Percentiles rank a stretch among this genome's conserved stretches.
Conservation (phyloP, 2,797 vertebrate genomes). For the Thalassophryne amazonica region DNA sequence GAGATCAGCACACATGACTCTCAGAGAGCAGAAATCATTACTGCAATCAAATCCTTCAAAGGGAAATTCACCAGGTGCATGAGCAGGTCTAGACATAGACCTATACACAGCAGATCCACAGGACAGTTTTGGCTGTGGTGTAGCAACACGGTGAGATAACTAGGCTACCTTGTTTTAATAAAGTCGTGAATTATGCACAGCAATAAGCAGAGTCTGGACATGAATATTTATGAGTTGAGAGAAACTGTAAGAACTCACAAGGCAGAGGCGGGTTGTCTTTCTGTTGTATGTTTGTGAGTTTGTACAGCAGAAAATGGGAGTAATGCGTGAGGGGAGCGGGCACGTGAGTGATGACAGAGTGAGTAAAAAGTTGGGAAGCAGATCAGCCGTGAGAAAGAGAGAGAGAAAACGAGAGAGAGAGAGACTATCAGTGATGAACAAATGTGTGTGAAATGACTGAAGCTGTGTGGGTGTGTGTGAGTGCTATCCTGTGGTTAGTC, state of each 20-base stretch:
- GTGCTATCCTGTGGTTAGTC: no score
- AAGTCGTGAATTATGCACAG: constrained; percentile 63
- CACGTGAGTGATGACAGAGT: neutral
- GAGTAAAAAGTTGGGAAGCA: neutral
- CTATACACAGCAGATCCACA: no score
- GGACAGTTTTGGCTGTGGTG: constrained; percentile 14
- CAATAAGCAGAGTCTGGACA: constrained; percentile 50
- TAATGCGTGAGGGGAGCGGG: constrained; percentile 9
- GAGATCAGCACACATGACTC: no score
- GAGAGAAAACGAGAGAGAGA: no score
- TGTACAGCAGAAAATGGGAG: neutral
- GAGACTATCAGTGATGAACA: no score
- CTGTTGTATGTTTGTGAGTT: constrained; percentile 7
- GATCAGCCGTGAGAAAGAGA: constrained; percentile 1
- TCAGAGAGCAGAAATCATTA: no score
- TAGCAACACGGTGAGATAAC: constrained; percentile 3
- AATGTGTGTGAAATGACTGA: no score
- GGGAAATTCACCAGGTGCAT: no score
- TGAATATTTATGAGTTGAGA: constrained; percentile 62
- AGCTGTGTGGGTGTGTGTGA: no score
- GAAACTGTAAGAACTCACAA: constrained; percentile 6
- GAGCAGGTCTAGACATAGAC: no score
- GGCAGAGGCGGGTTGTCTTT: constrained; percentile 19
- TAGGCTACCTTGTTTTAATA: constrained; percentile 56
- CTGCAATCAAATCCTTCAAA: no score